These are phyloP conservation scores for Cryptophagus acutangulus DNA, from an alignment of 2,888 invertebrate species.

Conservation along the genomic window DNA sequence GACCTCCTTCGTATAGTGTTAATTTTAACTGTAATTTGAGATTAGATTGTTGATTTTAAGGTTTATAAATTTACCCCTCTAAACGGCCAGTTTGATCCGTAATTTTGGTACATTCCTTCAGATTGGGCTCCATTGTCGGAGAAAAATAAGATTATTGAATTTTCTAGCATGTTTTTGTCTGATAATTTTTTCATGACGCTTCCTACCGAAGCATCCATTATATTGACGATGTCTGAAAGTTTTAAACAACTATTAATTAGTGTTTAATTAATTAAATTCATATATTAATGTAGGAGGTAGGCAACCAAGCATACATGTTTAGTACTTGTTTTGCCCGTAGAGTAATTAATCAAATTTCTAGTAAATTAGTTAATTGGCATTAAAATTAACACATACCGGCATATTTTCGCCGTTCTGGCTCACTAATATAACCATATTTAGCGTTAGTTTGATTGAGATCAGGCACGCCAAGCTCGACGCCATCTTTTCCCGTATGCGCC, in stretches of 20 bases:
- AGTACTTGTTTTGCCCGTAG: too few relatives aligned
- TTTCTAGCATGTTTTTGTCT: conserved; percentile 63
- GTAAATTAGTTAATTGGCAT: too few relatives aligned
- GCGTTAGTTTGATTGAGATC: conserved; percentile 54
- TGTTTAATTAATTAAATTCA: too few relatives aligned
- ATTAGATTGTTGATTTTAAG: not conserved
- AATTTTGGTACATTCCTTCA: conserved; percentile 63
- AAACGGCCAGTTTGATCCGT: conserved; percentile 75
- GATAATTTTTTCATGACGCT: conserved; percentile 65
- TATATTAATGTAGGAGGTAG: too few relatives aligned
- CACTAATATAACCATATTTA: conserved; percentile 62
- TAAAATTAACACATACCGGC: conserved; percentile 57
- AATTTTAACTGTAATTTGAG: conserved; percentile 56
- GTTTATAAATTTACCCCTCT: conserved; percentile 57
- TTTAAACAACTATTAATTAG: too few relatives aligned
- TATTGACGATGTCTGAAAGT: conserved; percentile 76
- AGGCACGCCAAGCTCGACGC: conserved; percentile 65
- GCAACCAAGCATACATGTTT: too few relatives aligned
- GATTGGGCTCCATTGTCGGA: conserved; percentile 87
- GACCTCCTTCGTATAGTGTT: conserved; percentile 80
- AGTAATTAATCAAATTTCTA: too few relatives aligned
- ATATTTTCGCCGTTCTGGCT: conserved; percentile 59
- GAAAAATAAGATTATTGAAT: conserved; percentile 79
- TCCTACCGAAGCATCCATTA: conserved; percentile 81
- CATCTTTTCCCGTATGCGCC: conserved; percentile 51